Evolutionary conservation across 2,113 vertebrate genomes (phyloP).

Genomic region (Loxodonta africana): DNA sequence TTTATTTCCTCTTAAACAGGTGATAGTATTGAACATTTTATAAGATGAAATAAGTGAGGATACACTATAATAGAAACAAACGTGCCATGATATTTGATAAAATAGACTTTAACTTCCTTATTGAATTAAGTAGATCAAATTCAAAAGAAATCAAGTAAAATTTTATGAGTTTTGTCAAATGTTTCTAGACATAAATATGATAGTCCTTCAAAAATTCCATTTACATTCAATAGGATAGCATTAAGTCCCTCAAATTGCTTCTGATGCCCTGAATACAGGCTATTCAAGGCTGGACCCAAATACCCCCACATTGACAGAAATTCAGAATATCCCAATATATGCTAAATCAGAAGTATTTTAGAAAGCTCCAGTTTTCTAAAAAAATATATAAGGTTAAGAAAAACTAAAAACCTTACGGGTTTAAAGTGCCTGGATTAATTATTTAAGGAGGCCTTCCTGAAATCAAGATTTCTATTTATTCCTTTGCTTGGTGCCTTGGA

Average conservation of each 20-base stretch:
- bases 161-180: neutral
- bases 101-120: neutral
- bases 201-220: neutral
- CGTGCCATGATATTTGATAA: neutral
- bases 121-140: neutral
- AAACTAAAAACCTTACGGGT: neutral
- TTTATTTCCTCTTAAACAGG: neutral
- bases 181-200: neutral
- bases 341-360: slow-evolving; percentile 5
- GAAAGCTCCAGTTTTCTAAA: slow-evolving; percentile 23
- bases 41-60: neutral
- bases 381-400: neutral
- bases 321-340: neutral
- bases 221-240: neutral
- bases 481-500: neutral
- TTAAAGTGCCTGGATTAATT: neutral
- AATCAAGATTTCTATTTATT: neutral
- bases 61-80: neutral
- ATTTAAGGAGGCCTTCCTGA: neutral
- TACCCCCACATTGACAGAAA: neutral
- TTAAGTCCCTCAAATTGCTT: neutral
- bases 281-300: neutral
- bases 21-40: neutral
- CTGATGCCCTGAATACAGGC: neutral
- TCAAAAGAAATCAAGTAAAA: slow-evolving; percentile 30